Conservation (phyloP, 2,888 invertebrate species). For the Epinotia bilunana region DNA sequence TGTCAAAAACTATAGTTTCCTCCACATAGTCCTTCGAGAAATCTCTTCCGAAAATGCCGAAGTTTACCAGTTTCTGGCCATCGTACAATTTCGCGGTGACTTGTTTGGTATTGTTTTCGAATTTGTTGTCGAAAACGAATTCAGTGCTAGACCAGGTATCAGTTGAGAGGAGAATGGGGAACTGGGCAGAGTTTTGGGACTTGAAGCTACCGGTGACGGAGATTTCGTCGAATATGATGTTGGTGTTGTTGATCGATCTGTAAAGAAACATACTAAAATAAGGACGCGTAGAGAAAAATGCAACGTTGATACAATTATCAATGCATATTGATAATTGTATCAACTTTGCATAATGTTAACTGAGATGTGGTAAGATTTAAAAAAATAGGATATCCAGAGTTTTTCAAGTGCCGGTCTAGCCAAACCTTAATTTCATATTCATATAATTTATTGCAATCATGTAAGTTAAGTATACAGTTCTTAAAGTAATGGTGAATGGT, state of each 20-base stretch:
- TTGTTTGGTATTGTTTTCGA: slow-evolving; percentile 50
- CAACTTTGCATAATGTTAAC: too few species aligned
- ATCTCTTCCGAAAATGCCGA: slow-evolving; percentile 68
- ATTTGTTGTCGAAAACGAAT: slow-evolving; percentile 54
- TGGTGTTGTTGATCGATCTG: slow-evolving; percentile 63
- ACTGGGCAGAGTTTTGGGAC: slow-evolving; percentile 55
- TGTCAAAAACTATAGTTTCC: slow-evolving; percentile 41
- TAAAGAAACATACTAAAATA: not conserved
- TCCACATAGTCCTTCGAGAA: slow-evolving; percentile 59
- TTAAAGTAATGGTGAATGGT: too few species aligned
- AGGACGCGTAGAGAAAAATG: not conserved
- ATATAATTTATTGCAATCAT: too few species aligned
- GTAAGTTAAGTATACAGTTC: too few species aligned
- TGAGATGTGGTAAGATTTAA: too few species aligned
- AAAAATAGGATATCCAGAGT: too few species aligned
- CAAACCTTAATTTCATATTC: too few species aligned
- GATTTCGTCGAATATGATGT: slow-evolving; percentile 62
- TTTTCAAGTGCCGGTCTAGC: too few species aligned
- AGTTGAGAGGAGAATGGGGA: slow-evolving; percentile 62
- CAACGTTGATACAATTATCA: not conserved
- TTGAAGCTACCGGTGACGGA: slow-evolving; percentile 64
- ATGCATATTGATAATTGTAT: too few species aligned
- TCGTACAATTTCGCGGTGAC: slow-evolving; percentile 57
- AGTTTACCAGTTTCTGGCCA: slow-evolving; percentile 55
- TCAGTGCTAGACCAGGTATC: slow-evolving; percentile 50